These are phyloP conservation scores for Nephrotoma guestfalica DNA, from an alignment of 2,888 invertebrate genomes.

Conservation along the genomic window DNA sequence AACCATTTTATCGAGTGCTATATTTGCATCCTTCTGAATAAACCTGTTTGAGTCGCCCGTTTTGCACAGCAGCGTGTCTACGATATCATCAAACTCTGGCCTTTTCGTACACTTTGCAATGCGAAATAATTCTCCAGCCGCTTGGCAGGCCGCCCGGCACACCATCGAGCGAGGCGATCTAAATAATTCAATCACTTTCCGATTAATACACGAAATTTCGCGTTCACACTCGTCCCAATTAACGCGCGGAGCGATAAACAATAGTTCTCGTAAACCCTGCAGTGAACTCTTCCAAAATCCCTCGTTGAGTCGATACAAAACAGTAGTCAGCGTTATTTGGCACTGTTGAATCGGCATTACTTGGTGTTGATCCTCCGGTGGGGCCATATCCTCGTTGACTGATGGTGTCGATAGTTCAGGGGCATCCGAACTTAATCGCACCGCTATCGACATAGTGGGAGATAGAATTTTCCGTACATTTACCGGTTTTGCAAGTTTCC, in stretches of 20 bases:
- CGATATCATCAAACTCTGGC: conserved; percentile 43
- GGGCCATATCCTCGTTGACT: background rate
- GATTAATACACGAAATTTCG: conserved; percentile 26
- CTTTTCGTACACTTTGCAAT: conserved; percentile 30
- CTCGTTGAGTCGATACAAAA: background rate
- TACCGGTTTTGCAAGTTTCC: background rate
- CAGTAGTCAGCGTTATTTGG: background rate
- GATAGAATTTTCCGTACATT: background rate
- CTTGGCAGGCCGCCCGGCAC: conserved; percentile 30
- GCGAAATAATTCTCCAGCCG: conserved; percentile 30
- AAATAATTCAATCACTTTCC: conserved; percentile 27
- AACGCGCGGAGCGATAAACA: conserved; percentile 2
- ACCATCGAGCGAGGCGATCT: conserved; percentile 31
- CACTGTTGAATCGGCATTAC: background rate
- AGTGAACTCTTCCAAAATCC: conserved; percentile 5
- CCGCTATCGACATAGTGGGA: background rate
- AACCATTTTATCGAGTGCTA: conserved; percentile 43
- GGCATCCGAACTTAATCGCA: background rate
- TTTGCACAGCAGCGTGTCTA: conserved; percentile 39
- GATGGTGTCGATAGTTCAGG: background rate
- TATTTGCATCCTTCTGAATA: conserved; percentile 47
- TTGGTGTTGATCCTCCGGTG: background rate
- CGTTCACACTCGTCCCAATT: conserved; percentile 5
- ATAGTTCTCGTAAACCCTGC: conserved; percentile 6
- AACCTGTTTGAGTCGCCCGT: conserved; percentile 48